Evolutionary conservation across 53 echinoderm and acorn worm genomes (phyloP).

Genomic region (Arbacia lixula): DNA sequence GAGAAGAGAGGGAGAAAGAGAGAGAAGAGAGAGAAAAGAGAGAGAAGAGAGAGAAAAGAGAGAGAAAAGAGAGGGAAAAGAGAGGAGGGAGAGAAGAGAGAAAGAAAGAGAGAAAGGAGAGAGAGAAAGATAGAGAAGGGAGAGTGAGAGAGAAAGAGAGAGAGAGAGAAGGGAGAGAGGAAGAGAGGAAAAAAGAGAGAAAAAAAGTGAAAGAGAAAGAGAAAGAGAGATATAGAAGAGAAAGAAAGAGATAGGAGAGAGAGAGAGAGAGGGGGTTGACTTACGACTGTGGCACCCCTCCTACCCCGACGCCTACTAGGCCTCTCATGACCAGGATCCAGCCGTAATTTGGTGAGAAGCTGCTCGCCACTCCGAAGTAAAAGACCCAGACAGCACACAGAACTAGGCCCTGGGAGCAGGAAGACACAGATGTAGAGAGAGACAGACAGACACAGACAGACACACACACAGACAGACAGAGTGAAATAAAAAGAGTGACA

Average conservation of each 20-base stretch:
- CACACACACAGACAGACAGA: neutral
- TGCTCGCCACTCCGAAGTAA: conserved; percentile 89
- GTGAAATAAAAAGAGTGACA: neutral
- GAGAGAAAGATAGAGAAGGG: too few relatives aligned
- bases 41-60: too few relatives aligned
- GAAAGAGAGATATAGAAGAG: too few relatives aligned
- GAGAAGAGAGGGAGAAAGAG: too few relatives aligned
- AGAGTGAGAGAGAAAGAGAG: neutral
- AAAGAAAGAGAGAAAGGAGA: too few relatives aligned
- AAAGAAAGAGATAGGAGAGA: neutral
- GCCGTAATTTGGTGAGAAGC: conserved; percentile 78
- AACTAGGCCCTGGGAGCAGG: conserved; percentile 78
- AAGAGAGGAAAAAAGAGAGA: too few relatives aligned
- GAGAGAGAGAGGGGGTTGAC: conserved; percentile 35
- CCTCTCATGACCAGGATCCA: conserved; percentile 93
- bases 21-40: too few relatives aligned
- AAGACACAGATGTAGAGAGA: neutral
- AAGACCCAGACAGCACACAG: conserved; percentile 75
- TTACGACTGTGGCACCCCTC: conserved; percentile 97
- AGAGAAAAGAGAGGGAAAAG: too few relatives aligned
- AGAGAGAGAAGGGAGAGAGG: too few relatives aligned
- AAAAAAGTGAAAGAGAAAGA: too few relatives aligned
- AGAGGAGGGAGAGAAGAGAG: too few relatives aligned
- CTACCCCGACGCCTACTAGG: conserved; percentile 89
- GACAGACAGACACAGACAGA: neutral